Evolutionary conservation across 1,140 invertebrate species (phyloP).

Genomic region (Asobara japonica): DNA sequence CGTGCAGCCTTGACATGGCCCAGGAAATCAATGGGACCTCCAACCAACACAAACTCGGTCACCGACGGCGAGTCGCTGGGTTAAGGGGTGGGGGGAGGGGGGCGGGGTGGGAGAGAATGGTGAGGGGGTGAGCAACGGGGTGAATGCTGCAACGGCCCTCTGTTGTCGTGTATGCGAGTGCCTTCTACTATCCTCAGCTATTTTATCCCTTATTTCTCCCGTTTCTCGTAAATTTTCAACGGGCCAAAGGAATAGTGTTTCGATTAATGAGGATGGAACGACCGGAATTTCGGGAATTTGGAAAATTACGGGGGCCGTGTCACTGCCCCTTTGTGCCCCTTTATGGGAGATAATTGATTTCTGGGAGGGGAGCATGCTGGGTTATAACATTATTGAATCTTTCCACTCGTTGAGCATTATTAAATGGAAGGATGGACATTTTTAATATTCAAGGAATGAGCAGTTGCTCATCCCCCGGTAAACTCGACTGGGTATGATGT

Average conservation of each 20-base stretch:
- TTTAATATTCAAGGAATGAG: neutral
- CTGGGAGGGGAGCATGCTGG: neutral
- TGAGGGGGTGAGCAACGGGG: neutral
- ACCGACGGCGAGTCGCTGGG: neutral
- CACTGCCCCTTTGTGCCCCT: neutral
- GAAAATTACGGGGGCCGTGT: neutral
- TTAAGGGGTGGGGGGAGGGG: neutral
- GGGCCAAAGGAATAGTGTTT: neutral
- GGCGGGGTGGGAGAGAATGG: neutral
- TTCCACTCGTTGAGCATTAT: neutral
- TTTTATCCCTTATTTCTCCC: neutral
- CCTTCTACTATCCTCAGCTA: conserved; percentile 32
- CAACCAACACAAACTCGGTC: conserved; percentile 44
- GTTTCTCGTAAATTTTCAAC: neutral
- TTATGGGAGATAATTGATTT: neutral
- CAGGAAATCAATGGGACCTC: conserved; percentile 66
- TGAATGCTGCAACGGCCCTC: conserved; percentile 18
- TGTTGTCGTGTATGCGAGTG: neutral
- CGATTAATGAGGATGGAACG: neutral
- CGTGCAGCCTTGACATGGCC: conserved; percentile 65
- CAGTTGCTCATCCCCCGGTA: neutral
- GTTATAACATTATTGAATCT: neutral
- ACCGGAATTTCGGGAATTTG: neutral
- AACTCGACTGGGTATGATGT: neutral
- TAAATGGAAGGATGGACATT: neutral